A percentile compares a stretch with the other conserved stretches of the same genome.
Evolutionary conservation across 1,140 invertebrate species (phyloP).

Genomic region (Platyscapa corneri): DNA sequence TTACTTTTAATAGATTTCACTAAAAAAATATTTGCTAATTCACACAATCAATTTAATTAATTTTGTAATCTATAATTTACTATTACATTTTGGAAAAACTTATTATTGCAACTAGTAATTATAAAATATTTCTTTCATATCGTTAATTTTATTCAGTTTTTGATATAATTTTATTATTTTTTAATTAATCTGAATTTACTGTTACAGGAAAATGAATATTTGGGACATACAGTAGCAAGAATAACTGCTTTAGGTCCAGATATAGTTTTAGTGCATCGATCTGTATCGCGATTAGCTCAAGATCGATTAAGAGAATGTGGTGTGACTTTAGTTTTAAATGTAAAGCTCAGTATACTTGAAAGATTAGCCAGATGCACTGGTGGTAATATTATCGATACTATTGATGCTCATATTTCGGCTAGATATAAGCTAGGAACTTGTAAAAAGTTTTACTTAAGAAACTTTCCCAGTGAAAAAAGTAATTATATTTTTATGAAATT

Average conservation of each 20-base stretch:
- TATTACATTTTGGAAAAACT: no score
- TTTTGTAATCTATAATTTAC: no score
- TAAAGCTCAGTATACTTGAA: conserved; percentile 89
- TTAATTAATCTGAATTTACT: no score
- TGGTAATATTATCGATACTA: conserved; percentile 90
- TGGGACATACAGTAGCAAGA: conserved; percentile 90
- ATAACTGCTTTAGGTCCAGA: conserved; percentile 90
- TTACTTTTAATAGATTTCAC: no score
- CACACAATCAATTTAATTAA: no score
- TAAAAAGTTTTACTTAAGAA: conserved; percentile 88
- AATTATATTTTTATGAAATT: conserved; percentile 40
- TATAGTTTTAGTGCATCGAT: conserved; percentile 92
- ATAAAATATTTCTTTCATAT: no score
- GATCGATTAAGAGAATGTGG: conserved; percentile 86
- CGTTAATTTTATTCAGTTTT: no score
- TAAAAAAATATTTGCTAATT: neutral
- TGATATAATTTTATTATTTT: no score
- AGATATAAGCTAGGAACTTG: conserved; percentile 90
- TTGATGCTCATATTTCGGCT: conserved; percentile 90
- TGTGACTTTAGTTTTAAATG: conserved; percentile 91
- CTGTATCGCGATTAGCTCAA: conserved; percentile 91
- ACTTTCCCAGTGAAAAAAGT: conserved; percentile 77
- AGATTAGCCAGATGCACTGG: conserved; percentile 87
- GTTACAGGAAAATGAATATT: conserved; percentile 89
- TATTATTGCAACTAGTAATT: no score